Conservation (phyloP, 2,888 invertebrate species). For the Thyatira batis region DNA sequence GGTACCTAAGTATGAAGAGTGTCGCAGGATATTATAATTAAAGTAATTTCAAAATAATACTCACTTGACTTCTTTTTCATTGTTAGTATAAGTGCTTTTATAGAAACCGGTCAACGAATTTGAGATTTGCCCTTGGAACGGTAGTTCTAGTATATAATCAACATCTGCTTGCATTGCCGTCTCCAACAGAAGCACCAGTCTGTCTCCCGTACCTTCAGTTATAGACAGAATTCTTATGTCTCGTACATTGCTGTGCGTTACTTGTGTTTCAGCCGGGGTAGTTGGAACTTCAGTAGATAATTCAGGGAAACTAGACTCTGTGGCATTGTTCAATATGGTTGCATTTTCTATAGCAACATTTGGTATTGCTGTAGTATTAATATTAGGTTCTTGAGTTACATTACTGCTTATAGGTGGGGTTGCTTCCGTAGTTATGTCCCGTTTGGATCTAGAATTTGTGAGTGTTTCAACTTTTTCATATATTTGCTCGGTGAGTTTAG, state of each 20-base stretch:
- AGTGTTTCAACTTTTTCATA: slow-evolving; percentile 64
- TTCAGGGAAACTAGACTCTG: slow-evolving; percentile 16
- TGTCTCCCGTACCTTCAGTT: slow-evolving; percentile 56
- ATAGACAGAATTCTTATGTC: slow-evolving; percentile 61
- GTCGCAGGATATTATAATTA: too few species aligned
- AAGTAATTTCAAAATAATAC: slow-evolving; percentile 24
- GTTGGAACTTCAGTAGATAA: slow-evolving; percentile 9
- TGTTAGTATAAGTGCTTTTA: slow-evolving; percentile 83
- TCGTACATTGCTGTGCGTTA: slow-evolving; percentile 64
- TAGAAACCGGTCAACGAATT: slow-evolving; percentile 86
- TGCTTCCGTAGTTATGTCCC: slow-evolving; percentile 32
- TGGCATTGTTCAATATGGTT: slow-evolving; percentile 16
- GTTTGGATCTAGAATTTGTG: slow-evolving; percentile 42
- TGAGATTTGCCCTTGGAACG: slow-evolving; percentile 80
- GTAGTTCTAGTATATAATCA: slow-evolving; percentile 81
- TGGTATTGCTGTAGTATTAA: slow-evolving; percentile 12
- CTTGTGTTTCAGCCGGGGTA: slow-evolving; percentile 50
- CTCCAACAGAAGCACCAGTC: slow-evolving; percentile 56
- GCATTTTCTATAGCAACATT: slow-evolving; percentile 14
- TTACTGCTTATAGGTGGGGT: slow-evolving; percentile 13
- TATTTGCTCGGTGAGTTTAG: slow-evolving; percentile 71
- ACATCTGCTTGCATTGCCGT: slow-evolving; percentile 66
- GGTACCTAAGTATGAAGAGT: slow-evolving; percentile 1
- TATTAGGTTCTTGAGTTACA: slow-evolving; percentile 11
- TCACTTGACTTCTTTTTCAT: slow-evolving; percentile 68